Evolutionary conservation across 2,888 invertebrate genomes (phyloP), one percentile per base, ranked within the genome.

Genomic region (Agrotis segetum): DNA sequence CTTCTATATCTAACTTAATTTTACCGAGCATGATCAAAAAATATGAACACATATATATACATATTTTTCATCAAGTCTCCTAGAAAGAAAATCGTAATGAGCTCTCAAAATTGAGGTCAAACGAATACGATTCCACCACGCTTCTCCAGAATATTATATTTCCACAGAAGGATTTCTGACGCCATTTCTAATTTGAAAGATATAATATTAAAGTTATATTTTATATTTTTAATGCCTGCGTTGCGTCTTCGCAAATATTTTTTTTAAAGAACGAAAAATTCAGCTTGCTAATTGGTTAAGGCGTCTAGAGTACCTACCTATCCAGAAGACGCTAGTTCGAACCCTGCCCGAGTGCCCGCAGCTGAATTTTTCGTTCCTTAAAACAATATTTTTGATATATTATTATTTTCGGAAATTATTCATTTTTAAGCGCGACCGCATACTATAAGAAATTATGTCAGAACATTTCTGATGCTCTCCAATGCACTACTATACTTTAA

Each of bases 81-180:
- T 24, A 7, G 47, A 61, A 47, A 44, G 11, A 34, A 62, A 78
- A 55, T 24, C 21, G 53, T 58, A 53, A 61, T 47, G 24, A 67
- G n/a, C 11, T 16, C 13, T 53, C n/a, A 44, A 19, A 65, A 79
- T 65, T 65, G 53, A 77, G 80, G 67, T 68, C 77, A 77, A 74
- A 64, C 61, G 52, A 79, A 77, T 64, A 29, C 58, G 62, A 55
- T 63, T 74, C 40, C 24, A 50, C 24, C 66, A 74, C 74, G 65
- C 56, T 79, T 64, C 55, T 65, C 80, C 40, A 79, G 63, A 79
- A 50, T 74, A 60, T 74, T 67, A 55, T 67, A 61, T 74, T 74
- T 61, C 46, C 60, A 49, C 40, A 17, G 53, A 64, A 56, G 52
- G 59, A 79, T 77, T 67, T 24, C n/a, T 44, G 47, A 47, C 19